A percentile compares a stretch with the other conserved stretches of the same genome.
phyloP scores from a whole-genome alignment of 2,797 vertebrate species.

The Zonotrichia albicollis region DNA sequence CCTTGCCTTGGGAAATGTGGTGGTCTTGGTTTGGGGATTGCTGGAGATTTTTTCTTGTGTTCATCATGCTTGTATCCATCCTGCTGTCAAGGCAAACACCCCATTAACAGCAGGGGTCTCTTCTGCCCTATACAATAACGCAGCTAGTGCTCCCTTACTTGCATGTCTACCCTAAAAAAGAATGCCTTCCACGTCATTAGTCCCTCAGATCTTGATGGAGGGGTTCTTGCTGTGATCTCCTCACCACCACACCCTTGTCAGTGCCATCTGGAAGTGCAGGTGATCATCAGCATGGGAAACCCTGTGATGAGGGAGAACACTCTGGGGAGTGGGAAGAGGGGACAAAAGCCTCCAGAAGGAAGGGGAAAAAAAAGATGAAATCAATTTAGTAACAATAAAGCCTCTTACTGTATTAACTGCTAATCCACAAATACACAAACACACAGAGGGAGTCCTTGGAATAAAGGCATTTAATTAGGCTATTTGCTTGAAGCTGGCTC shows the following conservation, averaged over 20 bases:
- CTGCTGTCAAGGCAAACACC: not conserved
- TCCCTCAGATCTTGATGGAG: not conserved
- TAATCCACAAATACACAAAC: slow-evolving; percentile 56
- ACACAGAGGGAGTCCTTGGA: slow-evolving; percentile 44
- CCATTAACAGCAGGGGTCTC: not conserved
- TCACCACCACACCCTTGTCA: not conserved
- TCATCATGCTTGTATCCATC: not conserved
- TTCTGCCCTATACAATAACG: not conserved
- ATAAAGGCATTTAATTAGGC: slow-evolving; percentile 55
- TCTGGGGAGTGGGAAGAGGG: not conserved
- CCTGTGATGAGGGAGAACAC: not conserved
- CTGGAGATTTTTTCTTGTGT: not conserved
- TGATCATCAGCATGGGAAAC: not conserved
- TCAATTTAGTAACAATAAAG: slow-evolving; percentile 58
- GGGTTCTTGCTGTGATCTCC: not conserved
- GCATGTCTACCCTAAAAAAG: not conserved
- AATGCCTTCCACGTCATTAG: not conserved
- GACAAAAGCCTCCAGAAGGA: not conserved
- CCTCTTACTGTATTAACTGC: slow-evolving; percentile 53
- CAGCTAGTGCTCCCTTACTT: rapidly evolving
- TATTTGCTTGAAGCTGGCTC: slow-evolving; percentile 8
- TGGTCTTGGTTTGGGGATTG: not conserved
- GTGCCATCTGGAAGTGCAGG: not conserved
- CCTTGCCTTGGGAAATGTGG: rapidly evolving
- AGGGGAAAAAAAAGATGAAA: not conserved